Evolutionary conservation across 2,797 vertebrate genomes (phyloP), one percentile per base, ranked within the genome.

Genomic region (Xenentodon cancila): DNA sequence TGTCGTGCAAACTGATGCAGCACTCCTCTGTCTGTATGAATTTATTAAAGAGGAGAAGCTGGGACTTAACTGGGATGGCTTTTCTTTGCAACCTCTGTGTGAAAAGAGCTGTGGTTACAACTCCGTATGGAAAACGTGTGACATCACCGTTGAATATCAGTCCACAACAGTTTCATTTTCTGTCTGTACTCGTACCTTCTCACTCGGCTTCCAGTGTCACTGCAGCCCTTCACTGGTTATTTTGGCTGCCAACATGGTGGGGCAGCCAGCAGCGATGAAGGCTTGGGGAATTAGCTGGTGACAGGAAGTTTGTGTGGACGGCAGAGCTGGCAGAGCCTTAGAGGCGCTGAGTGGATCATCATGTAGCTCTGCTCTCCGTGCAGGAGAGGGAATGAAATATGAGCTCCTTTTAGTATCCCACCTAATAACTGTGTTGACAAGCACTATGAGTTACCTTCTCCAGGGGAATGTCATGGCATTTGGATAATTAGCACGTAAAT

Each of bases 391-490:
- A 69, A 59, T 91, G 90, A 91, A 90, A 92, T 87, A 86, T 83
- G 75, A 89, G 80, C 79, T 73, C 68, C 60, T 77, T 86, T 86
- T 89, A 90, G 91, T 90, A 87, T 82, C 75, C 71, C 49, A 3
- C 59, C 67, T 90, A 91, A 91, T 91, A 85, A 86, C 80, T 64
- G 75, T 79, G 91, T 82, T 92, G 93, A 92, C 89, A 92, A 88
- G 84, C 54, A 12, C 63, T 59, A 47, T 77, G 77, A 86, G 78
- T 91, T 89, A 86, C 82, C 81, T 82, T 67, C 72, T 70, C 68
- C 60, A 71, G 72, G 83, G n/a, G 25, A 92, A 92, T 89, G 86
- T 71, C 78, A 46, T 87, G 91, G 85, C 91, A 91, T 92, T 93
- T 92, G 73, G 85, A 85, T 91, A 91, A 92, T 91, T 88, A 87